These are phyloP conservation scores for Drosophila pectinifera DNA, from an alignment of 1,140 invertebrate genomes.

Conservation along the genomic window DNA sequence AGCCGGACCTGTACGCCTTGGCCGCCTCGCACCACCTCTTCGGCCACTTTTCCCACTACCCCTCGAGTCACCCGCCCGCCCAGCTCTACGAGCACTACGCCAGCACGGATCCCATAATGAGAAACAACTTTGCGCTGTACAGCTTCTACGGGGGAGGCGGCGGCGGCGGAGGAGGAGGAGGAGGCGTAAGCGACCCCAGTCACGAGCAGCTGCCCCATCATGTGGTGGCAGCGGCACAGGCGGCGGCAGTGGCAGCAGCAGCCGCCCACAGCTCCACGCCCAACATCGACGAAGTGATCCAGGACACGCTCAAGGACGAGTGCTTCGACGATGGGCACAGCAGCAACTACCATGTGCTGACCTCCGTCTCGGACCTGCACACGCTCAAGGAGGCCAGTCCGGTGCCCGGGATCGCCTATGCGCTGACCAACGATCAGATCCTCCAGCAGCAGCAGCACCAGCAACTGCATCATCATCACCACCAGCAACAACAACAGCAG, in stretches of 20 bases:
- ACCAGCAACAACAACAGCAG: slow-evolving; percentile 37
- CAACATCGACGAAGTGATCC: slow-evolving; percentile 82
- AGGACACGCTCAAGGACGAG: slow-evolving; percentile 83
- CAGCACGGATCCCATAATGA: slow-evolving; percentile 78
- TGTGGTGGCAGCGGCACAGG: slow-evolving; percentile 47
- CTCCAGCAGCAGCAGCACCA: slow-evolving; percentile 48
- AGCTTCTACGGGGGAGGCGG: slow-evolving; percentile 63
- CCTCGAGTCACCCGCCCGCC: slow-evolving; percentile 34
- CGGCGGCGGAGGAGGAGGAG: slow-evolving; percentile 16
- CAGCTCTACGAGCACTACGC: slow-evolving; percentile 61
- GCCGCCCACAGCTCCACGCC: slow-evolving; percentile 53
- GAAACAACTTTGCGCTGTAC: slow-evolving; percentile 77
- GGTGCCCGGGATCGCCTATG: slow-evolving; percentile 38
- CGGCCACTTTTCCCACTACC: slow-evolving; percentile 59
- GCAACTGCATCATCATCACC: slow-evolving; percentile 56
- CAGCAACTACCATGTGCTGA: slow-evolving; percentile 75
- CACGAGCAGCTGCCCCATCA: slow-evolving; percentile 61
- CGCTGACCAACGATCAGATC: slow-evolving; percentile 49
- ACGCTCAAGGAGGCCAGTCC: slow-evolving; percentile 65
- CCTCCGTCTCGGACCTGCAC: slow-evolving; percentile 70
- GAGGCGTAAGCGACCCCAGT: slow-evolving; percentile 35
- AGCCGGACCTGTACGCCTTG: slow-evolving; percentile 57
- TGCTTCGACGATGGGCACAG: slow-evolving; percentile 72
- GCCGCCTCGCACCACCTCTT: slow-evolving; percentile 62
- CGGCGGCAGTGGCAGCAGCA: slow-evolving; percentile 52